Base-by-base conservation (phyloP, 2,797 vertebrate species). In the Poecile montanus region DNA sequence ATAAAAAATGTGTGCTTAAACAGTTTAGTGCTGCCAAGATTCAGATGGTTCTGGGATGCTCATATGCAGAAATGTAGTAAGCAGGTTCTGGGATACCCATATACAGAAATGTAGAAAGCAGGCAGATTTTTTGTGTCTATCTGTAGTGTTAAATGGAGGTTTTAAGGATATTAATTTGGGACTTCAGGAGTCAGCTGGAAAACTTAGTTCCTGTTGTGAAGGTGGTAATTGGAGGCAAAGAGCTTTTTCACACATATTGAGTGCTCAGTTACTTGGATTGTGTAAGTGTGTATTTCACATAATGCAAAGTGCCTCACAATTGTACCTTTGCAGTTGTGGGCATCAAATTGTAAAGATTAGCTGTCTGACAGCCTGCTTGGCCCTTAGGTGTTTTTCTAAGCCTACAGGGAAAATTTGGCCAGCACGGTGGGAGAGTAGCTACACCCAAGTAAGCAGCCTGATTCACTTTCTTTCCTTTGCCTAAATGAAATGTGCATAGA, bases 401-500 rank as follows among this genome's bases (percentile, higher is more conserved):
- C 42, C 56, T 76, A 40, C 34, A 76, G 53, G 66, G 56, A 34
- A 81, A 83, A 89, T 92, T 85, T 92, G 79, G 82, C 85, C 53
- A 76, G 48, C 73, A 63, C 1, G 23, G 74, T 81, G 70, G 57
- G 79, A 93, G 83, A 91, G 56, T 56, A 82, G 77, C 63, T 76
- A 82, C 57, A 87, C 63, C 51, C 50, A 65, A 86, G 73, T 71
- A 89, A 88, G 84, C 34, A 84, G 27, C 40, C 63, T 82, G 71
- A 94, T 82, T 93, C 53, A 79, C 13, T 48, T 70, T 90, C 54
- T 88, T 66, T 94, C 38, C 70, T 58, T 85, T 70, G 82, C 29
- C 66, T 79, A 73, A 91, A 51, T 6, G 18, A 92, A 88, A 61
- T 4, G 10, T 63, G 50, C 71, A 61, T 6, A 81, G 53, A 32